Evolutionary conservation across 2,888 invertebrate species (phyloP).

Genomic region (Aphidoletes aphidimyza): DNA sequence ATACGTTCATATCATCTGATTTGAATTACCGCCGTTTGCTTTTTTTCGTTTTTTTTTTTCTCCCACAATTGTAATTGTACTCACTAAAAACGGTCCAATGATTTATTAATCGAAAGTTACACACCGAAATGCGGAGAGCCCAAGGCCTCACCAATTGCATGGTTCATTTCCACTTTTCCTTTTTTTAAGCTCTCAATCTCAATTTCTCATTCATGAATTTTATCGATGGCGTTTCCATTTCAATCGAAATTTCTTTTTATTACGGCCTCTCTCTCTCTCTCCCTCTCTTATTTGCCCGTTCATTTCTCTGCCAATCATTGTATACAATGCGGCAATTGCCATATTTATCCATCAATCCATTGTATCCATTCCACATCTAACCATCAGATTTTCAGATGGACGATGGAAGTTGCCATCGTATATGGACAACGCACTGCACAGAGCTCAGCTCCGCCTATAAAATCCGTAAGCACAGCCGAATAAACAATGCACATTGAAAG

Average conservation of each 20-base stretch:
- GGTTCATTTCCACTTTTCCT: not conserved
- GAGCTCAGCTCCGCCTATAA: too few relatives aligned
- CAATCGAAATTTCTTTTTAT: not conserved
- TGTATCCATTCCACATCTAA: not conserved
- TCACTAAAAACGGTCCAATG: not conserved
- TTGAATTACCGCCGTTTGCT: not conserved
- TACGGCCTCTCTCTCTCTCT: not conserved
- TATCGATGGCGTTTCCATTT: conserved; percentile 28
- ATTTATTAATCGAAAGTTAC: not conserved
- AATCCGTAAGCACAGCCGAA: not conserved
- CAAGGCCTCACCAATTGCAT: not conserved
- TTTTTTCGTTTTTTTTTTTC: not conserved
- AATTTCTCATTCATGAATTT: conserved; percentile 27
- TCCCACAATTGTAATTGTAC: not conserved
- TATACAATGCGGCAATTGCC: conserved; percentile 31
- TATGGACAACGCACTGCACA: too few relatives aligned
- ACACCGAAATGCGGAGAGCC: not conserved
- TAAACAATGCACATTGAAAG: not conserved
- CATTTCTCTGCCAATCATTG: too few relatives aligned
- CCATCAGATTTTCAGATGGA: not conserved
- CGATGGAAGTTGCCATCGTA: not conserved
- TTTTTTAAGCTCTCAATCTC: not conserved
- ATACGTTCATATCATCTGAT: not conserved
- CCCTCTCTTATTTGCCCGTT: not conserved
- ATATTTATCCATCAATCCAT: too few relatives aligned